Conservation (phyloP, 2,888 invertebrate genomes). For the Hartigia nigra region DNA sequence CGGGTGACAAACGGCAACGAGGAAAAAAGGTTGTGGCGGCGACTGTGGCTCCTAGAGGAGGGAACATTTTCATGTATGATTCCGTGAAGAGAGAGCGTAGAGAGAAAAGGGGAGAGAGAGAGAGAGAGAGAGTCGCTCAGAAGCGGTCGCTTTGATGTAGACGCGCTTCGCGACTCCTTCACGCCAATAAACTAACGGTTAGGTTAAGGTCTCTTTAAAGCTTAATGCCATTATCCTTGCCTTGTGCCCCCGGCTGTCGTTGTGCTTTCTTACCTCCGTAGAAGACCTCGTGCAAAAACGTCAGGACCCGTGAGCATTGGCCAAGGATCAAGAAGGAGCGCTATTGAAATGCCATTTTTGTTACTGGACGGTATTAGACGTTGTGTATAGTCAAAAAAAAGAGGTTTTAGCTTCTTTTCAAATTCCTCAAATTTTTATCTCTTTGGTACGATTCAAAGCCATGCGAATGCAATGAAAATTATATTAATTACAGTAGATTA, state of each 20-base stretch:
- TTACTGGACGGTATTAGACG: neutral
- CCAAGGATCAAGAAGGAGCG: slow-evolving; percentile 41
- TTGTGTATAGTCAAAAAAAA: neutral
- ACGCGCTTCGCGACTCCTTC: slow-evolving; percentile 62
- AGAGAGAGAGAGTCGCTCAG: slow-evolving; percentile 41
- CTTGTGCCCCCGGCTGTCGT: slow-evolving; percentile 32
- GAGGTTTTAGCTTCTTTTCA: neutral
- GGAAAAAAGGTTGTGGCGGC: neutral
- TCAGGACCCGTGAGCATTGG: neutral
- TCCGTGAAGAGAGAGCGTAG: slow-evolving; percentile 6
- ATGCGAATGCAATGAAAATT: neutral
- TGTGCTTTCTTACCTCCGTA: neutral
- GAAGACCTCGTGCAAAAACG: neutral
- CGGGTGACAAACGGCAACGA: neutral
- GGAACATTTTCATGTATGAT: neutral
- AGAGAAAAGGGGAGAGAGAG: slow-evolving; percentile 5
- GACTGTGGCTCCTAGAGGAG: neutral
- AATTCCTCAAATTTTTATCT: too few relatives aligned
- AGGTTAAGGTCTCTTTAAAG: slow-evolving; percentile 61
- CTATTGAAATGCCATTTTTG: slow-evolving; percentile 22
- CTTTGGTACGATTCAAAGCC: neutral
- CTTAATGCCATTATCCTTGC: slow-evolving; percentile 61
- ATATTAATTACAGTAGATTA: neutral
- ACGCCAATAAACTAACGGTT: slow-evolving; percentile 64
- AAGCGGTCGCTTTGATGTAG: slow-evolving; percentile 62